These are phyloP conservation scores for Lamprotornis superbus DNA, from an alignment of 2,113 vertebrate species.

Conservation along the genomic window DNA sequence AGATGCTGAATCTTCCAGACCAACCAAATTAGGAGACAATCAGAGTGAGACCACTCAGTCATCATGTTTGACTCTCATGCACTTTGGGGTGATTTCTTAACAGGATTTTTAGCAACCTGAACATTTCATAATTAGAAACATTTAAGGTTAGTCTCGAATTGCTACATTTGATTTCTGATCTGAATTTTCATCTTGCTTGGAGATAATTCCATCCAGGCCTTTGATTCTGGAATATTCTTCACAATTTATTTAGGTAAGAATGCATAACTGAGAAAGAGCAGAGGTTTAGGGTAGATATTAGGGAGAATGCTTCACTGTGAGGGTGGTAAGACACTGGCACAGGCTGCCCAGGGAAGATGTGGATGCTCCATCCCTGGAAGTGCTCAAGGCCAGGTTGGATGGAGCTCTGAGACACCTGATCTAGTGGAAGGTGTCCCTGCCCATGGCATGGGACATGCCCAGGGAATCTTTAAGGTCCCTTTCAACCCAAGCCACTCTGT, in stretches of 20 bases:
- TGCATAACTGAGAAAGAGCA: not conserved
- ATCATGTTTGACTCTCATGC: rapidly evolving
- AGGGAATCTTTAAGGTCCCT: not conserved
- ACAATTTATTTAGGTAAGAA: not conserved
- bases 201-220: not conserved
- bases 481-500: not conserved
- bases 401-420: not conserved
- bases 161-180: not conserved
- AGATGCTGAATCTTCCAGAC: not conserved
- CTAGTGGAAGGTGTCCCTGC: not conserved
- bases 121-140: not conserved
- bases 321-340: rapidly evolving
- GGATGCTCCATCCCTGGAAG: not conserved
- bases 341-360: not conserved
- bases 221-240: not conserved
- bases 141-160: not conserved
- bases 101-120: not conserved
- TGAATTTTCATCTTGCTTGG: not conserved
- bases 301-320: too few species aligned
- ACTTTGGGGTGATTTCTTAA: not conserved
- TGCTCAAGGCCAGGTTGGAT: not conserved
- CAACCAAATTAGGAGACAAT: not conserved
- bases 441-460: too few species aligned
- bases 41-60: not conserved
- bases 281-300: not conserved